Conservation (phyloP, 2,113 vertebrate species). For the Pollimyrus isidori region DNA sequence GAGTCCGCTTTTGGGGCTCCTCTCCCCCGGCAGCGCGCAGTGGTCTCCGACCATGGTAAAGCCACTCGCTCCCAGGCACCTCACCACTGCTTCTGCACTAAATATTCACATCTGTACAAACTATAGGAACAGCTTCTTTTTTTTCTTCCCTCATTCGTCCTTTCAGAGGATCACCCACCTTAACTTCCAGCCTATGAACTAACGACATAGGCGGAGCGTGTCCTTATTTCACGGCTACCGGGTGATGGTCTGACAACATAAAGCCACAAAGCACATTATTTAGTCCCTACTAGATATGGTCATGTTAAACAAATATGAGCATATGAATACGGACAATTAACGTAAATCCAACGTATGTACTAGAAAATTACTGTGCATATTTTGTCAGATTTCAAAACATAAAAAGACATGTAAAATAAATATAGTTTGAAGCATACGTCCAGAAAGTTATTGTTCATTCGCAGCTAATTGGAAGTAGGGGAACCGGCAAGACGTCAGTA, state of each 20-base stretch:
- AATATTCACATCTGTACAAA: neutral
- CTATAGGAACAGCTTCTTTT: neutral
- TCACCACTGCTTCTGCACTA: neutral
- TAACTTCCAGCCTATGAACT: constrained; percentile 1
- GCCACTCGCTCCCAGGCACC: neutral
- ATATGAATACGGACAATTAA: neutral
- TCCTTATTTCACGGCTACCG: neutral
- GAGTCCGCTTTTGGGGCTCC: constrained; percentile 71
- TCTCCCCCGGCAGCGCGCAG: constrained; percentile 64
- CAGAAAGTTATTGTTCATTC: neutral
- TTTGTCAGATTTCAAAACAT: neutral
- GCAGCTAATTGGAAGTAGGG: neutral
- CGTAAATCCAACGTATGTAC: neutral
- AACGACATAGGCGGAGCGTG: neutral
- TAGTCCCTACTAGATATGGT: neutral
- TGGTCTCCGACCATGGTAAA: constrained; percentile 71
- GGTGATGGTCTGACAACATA: neutral
- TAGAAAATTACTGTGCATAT: neutral
- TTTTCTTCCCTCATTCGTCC: neutral
- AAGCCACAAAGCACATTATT: neutral
- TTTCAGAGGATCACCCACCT: neutral
- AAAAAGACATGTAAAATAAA: neutral
- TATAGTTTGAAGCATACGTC: neutral
- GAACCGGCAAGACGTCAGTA: neutral
- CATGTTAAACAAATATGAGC: neutral